Evolutionary conservation across 2,888 invertebrate species (phyloP).

Genomic region (Cremastobaeus sp.): DNA sequence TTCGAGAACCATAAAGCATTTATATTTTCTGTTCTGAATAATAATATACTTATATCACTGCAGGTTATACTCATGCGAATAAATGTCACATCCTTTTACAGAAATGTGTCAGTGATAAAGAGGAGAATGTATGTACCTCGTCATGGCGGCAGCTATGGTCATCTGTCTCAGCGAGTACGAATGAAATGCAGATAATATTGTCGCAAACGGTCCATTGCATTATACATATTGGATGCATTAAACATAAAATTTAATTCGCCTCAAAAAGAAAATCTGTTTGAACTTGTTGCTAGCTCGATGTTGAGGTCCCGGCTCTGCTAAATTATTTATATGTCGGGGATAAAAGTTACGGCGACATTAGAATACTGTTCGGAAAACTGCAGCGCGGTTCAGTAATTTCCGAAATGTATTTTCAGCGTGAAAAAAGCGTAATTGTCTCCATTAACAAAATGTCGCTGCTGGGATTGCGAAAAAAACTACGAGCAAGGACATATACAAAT

Average conservation of each 20-base stretch:
- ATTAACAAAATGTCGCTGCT: neutral
- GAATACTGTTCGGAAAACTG: too few species aligned
- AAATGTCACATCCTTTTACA: conserved; percentile 18
- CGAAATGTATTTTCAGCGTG: neutral
- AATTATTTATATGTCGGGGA: neutral
- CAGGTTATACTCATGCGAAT: conserved; percentile 1
- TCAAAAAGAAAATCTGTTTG: conserved; percentile 2
- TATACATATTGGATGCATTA: conserved; percentile 10
- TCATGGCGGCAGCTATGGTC: neutral
- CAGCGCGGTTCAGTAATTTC: neutral
- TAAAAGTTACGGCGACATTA: neutral
- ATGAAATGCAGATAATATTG: neutral
- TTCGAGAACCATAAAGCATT: too few species aligned
- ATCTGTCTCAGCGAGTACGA: neutral
- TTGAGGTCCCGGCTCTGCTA: too few species aligned
- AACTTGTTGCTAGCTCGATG: neutral
- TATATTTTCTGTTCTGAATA: too few species aligned
- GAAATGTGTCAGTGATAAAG: conserved; percentile 3
- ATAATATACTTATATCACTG: neutral
- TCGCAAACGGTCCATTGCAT: conserved; percentile 1
- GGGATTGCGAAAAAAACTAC: too few species aligned
- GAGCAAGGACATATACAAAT: conserved; percentile 36
- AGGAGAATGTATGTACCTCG: neutral
- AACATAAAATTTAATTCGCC: conserved; percentile 4
- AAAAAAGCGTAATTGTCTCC: neutral